These are phyloP conservation scores for Hypomesus transpacificus DNA, from an alignment of 2,113 vertebrate species.

Conservation along the genomic window DNA sequence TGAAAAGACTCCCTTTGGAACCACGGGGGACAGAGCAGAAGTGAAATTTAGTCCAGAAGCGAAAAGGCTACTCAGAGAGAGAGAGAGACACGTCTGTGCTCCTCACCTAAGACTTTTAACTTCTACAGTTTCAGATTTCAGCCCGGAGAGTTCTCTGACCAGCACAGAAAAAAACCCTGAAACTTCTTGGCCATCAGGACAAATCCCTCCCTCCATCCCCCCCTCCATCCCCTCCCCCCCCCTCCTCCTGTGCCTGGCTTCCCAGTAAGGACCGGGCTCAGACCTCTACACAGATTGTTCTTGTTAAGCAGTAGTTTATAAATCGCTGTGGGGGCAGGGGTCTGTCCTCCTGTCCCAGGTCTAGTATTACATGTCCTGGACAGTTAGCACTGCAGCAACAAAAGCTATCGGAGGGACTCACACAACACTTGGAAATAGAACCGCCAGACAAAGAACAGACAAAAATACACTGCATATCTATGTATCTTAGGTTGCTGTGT, in stretches of 20 bases:
- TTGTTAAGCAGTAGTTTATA: conserved; percentile 77
- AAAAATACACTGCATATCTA: too few species aligned
- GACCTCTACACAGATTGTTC: conserved; percentile 83
- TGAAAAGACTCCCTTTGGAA: conserved; percentile 11
- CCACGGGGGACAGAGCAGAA: conserved; percentile 13
- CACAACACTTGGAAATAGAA: not conserved
- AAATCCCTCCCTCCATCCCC: conserved; percentile 59
- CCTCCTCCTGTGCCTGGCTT: conserved; percentile 45
- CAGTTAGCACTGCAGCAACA: conserved; percentile 3
- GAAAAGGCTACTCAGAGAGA: conserved; percentile 28
- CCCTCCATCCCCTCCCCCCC: conserved; percentile 18
- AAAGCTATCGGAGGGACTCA: not conserved
- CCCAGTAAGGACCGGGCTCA: conserved; percentile 48
- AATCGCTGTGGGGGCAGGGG: conserved; percentile 68
- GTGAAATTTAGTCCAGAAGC: conserved; percentile 19
- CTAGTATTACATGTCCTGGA: conserved; percentile 20
- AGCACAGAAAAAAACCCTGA: conserved; percentile 20
- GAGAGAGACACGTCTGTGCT: conserved; percentile 19
- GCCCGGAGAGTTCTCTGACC: conserved; percentile 54
- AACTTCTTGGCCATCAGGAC: conserved; percentile 37
- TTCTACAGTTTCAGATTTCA: conserved; percentile 61
- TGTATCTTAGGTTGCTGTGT: too few species aligned
- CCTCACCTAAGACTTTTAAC: conserved; percentile 25
- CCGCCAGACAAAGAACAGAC: too few species aligned
- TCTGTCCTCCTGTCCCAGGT: conserved; percentile 22